A percentile compares a stretch with the other conserved stretches of the same genome.
Evolutionary conservation across 2,797 vertebrate species (phyloP).

Genomic region (Chelonia mydas): DNA sequence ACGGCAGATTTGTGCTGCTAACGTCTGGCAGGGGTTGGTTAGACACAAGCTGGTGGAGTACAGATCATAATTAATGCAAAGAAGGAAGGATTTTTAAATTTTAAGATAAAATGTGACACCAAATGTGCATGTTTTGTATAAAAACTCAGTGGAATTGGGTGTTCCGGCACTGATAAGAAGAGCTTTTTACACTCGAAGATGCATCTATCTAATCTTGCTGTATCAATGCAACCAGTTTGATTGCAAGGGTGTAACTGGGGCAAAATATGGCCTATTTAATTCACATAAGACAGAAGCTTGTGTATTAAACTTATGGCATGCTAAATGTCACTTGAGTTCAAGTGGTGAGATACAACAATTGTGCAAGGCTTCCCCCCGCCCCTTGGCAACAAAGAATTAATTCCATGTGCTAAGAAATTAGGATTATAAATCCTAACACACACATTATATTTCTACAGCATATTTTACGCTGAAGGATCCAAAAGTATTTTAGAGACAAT

Average conservation of each 20-base stretch:
- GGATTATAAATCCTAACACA: slow-evolving; percentile 31
- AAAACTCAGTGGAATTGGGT: not conserved
- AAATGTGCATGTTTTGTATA: slow-evolving; percentile 36
- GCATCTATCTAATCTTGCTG: not conserved
- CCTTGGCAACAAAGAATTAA: not conserved
- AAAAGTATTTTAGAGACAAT: not conserved
- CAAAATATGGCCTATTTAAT: not conserved
- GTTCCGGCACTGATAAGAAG: slow-evolving; percentile 27
- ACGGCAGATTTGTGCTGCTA: slow-evolving; percentile 16
- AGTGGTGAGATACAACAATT: not conserved
- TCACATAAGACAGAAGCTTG: not conserved
- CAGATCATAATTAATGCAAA: slow-evolving; percentile 49
- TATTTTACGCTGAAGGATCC: not conserved
- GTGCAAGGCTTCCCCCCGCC: not conserved
- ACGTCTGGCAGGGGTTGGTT: slow-evolving; percentile 36
- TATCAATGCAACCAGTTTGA: not conserved
- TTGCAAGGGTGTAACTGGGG: not conserved
- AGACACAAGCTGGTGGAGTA: slow-evolving; percentile 54
- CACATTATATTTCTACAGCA: not conserved
- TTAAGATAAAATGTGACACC: not conserved
- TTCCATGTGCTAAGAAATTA: slow-evolving; percentile 4
- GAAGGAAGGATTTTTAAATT: slow-evolving; percentile 43
- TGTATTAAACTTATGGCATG: not conserved
- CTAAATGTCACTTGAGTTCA: not conserved
- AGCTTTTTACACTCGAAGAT: slow-evolving; percentile 39